Conservation (phyloP, 2,888 invertebrate species). For the Chirona hameri region DNA sequence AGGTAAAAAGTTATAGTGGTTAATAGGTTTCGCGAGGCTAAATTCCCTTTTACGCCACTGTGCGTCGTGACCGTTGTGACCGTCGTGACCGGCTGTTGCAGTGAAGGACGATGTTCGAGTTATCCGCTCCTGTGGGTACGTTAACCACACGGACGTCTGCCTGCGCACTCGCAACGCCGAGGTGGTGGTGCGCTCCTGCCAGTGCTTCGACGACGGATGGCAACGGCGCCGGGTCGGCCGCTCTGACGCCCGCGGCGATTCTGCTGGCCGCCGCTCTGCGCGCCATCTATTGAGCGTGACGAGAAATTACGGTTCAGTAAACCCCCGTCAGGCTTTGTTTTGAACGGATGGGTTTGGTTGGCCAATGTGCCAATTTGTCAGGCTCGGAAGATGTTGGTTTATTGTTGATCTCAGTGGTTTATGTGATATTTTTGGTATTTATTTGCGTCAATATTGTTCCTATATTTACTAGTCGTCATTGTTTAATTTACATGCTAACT, state of each 20-base stretch:
- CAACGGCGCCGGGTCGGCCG: neutral
- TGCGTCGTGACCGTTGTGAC: no score
- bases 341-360: no score
- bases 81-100: neutral
- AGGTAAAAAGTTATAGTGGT: no score
- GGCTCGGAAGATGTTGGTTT: no score
- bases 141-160: neutral
- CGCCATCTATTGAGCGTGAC: conserved; percentile 7
- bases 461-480: no score
- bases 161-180: neutral
- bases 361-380: no score
- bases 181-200: conserved; percentile 24
- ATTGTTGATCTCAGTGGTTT: no score
- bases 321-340: neutral
- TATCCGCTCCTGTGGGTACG: neutral
- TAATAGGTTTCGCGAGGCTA: no score
- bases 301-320: neutral
- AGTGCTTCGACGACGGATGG: neutral
- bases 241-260: neutral
- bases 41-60: no score
- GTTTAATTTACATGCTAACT: no score
- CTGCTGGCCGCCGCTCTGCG: conserved; percentile 9
- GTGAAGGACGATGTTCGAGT: neutral
- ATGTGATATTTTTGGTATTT: no score
- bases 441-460: no score